Evolutionary conservation across 2,797 vertebrate species (phyloP), one percentile per base, ranked within the genome.

Genomic region (Huso huso): DNA sequence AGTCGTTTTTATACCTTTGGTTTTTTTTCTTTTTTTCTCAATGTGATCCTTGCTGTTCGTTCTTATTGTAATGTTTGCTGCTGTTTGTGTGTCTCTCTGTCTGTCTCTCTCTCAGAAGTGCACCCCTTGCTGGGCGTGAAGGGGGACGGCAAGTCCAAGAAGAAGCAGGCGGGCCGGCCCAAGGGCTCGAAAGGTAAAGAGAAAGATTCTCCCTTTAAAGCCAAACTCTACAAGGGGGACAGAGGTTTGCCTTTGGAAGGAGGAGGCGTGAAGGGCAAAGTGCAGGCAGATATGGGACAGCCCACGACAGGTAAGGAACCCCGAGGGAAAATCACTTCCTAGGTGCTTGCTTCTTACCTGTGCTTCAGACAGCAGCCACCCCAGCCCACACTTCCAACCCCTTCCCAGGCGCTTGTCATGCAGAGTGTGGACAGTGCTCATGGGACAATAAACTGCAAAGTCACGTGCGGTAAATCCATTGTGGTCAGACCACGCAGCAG

Each of bases 141-240:
- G 79, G 95, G 96, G 48, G 96, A 99, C 79, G 90, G 96, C 85
- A 99, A 98, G 92, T 98, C 96, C 74, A 99, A 98, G 94, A 99
- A 98, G 95, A 99, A 98, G 89, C 93, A 96, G 66, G 95, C 95
- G 37, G 96, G 96, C 71, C 93, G 96, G 73, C 96, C 96, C 67
- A 99, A 99, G 91, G 96, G 96, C 89, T 94, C 95, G 87, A 99
- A 99, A 97, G 96, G 96, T 95, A 99, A 99, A 97, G 96, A 98
- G 89, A 97, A 95, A 95, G 95, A 98, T 91, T 97, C 95, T 88
- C 88, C 95, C 85, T 96, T 96, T 91, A 94, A 95, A 88, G 91
- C 95, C 79, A 99, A 97, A 90, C 90, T 92, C 87, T 95, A 90
- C 94, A 94, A 93, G 89, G 94, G 93, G 74, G 95, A 98, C 79